phyloP scores from a whole-genome alignment of 2,113 vertebrate genomes.

The Corythornis madagascariensis region DNA sequence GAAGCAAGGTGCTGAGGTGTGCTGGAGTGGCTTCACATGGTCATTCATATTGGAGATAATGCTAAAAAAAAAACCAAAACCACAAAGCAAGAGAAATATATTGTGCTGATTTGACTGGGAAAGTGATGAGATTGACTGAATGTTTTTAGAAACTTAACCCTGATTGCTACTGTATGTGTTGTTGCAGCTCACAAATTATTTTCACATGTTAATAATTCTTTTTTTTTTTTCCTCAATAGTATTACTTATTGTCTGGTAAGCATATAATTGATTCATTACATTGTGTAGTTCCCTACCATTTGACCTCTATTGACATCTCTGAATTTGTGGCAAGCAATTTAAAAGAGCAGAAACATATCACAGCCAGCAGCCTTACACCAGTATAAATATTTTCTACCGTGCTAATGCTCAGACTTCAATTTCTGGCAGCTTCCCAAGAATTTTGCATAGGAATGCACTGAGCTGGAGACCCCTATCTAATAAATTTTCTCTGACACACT shows the following conservation, averaged over 20 bases:
- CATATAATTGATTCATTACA: slow-evolving; percentile 47
- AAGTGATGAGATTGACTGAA: neutral
- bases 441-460: slow-evolving; percentile 63
- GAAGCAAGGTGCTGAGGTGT: neutral
- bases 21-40: neutral
- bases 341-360: slow-evolving; percentile 62
- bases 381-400: slow-evolving; percentile 70
- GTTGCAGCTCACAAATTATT: slow-evolving; percentile 33
- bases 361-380: slow-evolving; percentile 41
- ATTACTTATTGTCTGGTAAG: slow-evolving; percentile 31
- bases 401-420: slow-evolving; percentile 55
- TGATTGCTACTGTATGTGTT: slow-evolving; percentile 18
- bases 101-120: neutral
- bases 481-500: slow-evolving; percentile 74
- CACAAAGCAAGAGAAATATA: neutral
- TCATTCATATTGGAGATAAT: neutral
- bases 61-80: neutral
- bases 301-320: slow-evolving; percentile 43
- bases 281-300: slow-evolving; percentile 21
- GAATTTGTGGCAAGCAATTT: slow-evolving; percentile 49
- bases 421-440: slow-evolving; percentile 70
- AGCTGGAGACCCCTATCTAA: slow-evolving; percentile 61
- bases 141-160: neutral
- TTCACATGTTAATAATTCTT: slow-evolving; percentile 48
- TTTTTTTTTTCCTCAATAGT: slow-evolving; percentile 1